Conservation (phyloP, 2,888 invertebrate genomes). For the Pandemis heparana region DNA sequence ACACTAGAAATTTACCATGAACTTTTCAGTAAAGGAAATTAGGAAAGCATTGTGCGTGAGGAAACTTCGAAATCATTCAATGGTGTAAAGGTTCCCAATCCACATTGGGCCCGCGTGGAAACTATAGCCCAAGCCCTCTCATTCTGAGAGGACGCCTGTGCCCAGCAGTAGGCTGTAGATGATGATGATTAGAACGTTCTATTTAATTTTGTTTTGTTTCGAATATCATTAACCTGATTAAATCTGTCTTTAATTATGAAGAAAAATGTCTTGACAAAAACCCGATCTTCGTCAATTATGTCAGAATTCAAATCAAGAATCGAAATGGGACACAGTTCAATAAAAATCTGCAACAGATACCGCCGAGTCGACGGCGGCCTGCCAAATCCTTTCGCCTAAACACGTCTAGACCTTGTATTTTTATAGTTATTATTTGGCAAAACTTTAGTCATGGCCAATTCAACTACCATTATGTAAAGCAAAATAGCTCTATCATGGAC, state of each 20-base stretch:
- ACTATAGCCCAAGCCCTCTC: too few relatives aligned
- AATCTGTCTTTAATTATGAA: not conserved
- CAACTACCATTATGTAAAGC: constrained; percentile 5
- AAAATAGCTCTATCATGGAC: not conserved
- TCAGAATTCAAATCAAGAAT: not conserved
- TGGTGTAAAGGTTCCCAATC: too few relatives aligned
- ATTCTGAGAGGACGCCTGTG: too few relatives aligned
- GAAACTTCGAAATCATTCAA: too few relatives aligned
- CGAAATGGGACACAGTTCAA: not conserved
- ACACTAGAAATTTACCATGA: too few relatives aligned
- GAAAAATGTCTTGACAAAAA: not conserved
- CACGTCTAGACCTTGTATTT: constrained; percentile 19
- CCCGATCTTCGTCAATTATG: not conserved
- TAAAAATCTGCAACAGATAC: not conserved
- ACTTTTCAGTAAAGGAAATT: too few relatives aligned
- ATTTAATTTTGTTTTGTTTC: not conserved
- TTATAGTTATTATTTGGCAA: constrained; percentile 9
- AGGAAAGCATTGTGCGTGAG: too few relatives aligned
- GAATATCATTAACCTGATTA: not conserved
- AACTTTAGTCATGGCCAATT: not conserved
- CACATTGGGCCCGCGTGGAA: too few relatives aligned
- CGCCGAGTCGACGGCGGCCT: not conserved
- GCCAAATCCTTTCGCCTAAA: constrained; percentile 23
- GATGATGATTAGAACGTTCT: not conserved
- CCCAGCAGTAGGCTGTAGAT: too few relatives aligned